Conservation (phyloP, 2,797 vertebrate genomes). For the Coregonus suidteri region DNA sequence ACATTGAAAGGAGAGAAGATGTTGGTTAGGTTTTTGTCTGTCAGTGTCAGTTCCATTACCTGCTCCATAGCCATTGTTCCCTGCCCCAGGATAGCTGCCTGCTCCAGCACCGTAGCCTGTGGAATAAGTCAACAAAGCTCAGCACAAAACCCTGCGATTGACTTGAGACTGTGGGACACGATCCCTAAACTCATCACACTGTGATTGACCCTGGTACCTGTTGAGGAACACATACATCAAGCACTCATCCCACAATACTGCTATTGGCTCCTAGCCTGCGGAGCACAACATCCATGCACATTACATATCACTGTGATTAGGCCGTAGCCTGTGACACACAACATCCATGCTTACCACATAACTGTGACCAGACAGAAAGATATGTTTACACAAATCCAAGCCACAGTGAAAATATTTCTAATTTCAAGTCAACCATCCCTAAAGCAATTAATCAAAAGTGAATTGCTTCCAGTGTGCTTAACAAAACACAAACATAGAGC, state of each 20-base stretch:
- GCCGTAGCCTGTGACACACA: not conserved
- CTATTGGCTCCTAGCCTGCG: not conserved
- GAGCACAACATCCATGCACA: slow-evolving; percentile 21
- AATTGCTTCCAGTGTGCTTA: not conserved
- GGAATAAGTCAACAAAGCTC: slow-evolving; percentile 34
- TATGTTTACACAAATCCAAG: not conserved
- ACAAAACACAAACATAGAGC: not conserved
- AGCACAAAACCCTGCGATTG: slow-evolving; percentile 13
- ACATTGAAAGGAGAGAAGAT: not conserved
- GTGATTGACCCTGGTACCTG: not conserved
- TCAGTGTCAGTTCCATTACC: slow-evolving; percentile 54
- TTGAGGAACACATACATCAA: not conserved
- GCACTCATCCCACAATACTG: not conserved
- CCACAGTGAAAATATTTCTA: not conserved
- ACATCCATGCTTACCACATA: not conserved
- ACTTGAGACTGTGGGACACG: slow-evolving; percentile 2
- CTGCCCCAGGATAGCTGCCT: slow-evolving; percentile 65
- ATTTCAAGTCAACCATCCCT: not conserved
- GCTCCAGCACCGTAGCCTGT: slow-evolving; percentile 68
- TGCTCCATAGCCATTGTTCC: slow-evolving; percentile 65
- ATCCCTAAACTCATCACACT: not conserved
- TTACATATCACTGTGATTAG: slow-evolving; percentile 3
- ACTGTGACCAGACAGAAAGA: not conserved
- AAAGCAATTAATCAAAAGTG: not conserved
- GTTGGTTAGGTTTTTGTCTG: not conserved